Evolutionary conservation across 2,113 vertebrate genomes (phyloP), one percentile per base, ranked within the genome.

Genomic region (Dicerorhinus sumatrensis): DNA sequence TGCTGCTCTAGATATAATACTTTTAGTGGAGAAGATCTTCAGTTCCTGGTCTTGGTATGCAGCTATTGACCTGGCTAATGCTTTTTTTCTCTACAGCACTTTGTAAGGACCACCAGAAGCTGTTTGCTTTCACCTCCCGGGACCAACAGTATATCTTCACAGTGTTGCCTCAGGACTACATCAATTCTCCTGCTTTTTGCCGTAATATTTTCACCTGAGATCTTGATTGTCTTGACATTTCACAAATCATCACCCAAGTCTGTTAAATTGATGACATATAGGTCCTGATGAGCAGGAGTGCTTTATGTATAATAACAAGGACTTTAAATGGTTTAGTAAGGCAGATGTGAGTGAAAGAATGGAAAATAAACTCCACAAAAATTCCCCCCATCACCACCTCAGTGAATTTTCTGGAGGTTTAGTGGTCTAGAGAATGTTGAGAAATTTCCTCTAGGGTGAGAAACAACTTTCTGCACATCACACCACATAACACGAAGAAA

Each of bases 141-240:
- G 27, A 60, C 72, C 82, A 77, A 42, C 70, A 85, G 81, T 86
- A 77, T 46, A 67, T 85, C 58, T 77, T 86, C 46, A 76, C 81
- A 77, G 82, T 54, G 58, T 67, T 86, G n/a, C 72, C 81, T 65
- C 69, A 14, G 60, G 60, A 84, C 60, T 86, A 63, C 48, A 67
- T 86, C 51, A 93, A 12, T 76, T 86, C 60, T 76, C 81, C 76
- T 85, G 70, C n/a, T 77, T 48, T 54, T 85, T 86, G 48, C 70
- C 70, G 56, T 93, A 86, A 86, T 63, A 93, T 93, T 93, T 93
- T 77, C 91, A 93, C 14, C 36, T 56, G 72, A 65, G 46, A 77
- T 86, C 81, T 93, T 86, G 91, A 86, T 86, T 93, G 82, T 56
- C 72, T 77, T 77, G 82, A 86, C 91, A 93, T 86, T 93, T 93